Conservation (phyloP, 2,797 vertebrate genomes). For the Helarctos malayanus region DNA sequence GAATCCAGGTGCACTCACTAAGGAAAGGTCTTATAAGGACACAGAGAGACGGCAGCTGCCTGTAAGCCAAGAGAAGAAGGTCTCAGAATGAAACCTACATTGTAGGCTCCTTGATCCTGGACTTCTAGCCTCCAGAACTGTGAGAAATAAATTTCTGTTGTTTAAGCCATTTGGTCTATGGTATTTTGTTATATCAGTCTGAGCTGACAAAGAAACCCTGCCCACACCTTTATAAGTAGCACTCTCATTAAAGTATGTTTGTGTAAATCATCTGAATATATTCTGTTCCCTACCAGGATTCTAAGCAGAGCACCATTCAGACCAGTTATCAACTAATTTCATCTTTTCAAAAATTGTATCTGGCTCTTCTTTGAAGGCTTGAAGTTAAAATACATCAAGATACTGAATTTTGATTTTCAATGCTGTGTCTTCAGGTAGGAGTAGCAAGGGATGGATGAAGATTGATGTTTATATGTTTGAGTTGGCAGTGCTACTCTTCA, state of each 20-base stretch:
- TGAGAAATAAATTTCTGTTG: not conserved
- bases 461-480: conserved; percentile 22
- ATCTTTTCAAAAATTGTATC: not conserved
- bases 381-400: not conserved
- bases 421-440: not conserved
- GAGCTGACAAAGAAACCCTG: not conserved
- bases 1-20: not conserved
- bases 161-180: not conserved
- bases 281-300: not conserved
- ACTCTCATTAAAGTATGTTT: not conserved
- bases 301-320: not conserved
- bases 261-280: conserved; percentile 18
- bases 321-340: not conserved
- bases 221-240: not conserved
- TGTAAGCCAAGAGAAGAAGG: not conserved
- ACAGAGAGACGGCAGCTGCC: not conserved
- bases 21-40: not conserved
- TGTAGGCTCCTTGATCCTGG: not conserved
- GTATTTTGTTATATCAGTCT: not conserved
- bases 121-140: not conserved
- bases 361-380: conserved; percentile 6
- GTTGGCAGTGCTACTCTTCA: not conserved
- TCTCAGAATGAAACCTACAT: not conserved
- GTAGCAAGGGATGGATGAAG: not conserved
- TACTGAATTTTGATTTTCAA: conserved; percentile 3